These are phyloP conservation scores for Actenoides lindsayi DNA, from an alignment of 2,113 vertebrate genomes.

Conservation along the genomic window DNA sequence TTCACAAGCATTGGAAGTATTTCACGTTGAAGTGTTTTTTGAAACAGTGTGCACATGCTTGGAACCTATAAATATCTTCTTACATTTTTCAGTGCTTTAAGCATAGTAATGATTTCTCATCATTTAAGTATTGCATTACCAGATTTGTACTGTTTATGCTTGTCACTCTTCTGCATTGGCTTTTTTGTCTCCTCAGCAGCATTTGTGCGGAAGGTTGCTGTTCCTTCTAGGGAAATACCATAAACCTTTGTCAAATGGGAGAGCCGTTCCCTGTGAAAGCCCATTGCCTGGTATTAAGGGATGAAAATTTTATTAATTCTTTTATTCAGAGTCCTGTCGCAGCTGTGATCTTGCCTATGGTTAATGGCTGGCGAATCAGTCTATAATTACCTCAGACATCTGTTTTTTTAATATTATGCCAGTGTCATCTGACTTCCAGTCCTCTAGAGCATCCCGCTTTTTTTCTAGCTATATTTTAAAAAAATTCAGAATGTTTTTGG, in stretches of 20 bases:
- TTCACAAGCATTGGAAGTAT: slow-evolving; percentile 1
- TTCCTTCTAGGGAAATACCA: not conserved
- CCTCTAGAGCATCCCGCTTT: not conserved
- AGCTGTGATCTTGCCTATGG: slow-evolving; percentile 32
- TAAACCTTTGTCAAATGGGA: not conserved
- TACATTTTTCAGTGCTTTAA: slow-evolving; percentile 36
- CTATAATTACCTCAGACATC: slow-evolving; percentile 43
- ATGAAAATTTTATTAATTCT: slow-evolving; percentile 36
- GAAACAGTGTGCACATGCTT: not conserved
- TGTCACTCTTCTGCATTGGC: not conserved
- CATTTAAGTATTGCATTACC: not conserved
- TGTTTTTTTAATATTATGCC: not conserved
- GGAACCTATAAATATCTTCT: slow-evolving; percentile 11
- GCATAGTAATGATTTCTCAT: slow-evolving; percentile 19
- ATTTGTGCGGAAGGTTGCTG: not conserved
- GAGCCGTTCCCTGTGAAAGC: not conserved
- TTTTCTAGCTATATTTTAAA: not conserved
- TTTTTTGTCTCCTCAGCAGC: not conserved
- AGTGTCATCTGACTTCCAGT: not conserved
- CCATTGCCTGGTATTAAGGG: not conserved
- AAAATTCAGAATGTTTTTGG: not conserved
- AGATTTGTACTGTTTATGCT: not conserved
- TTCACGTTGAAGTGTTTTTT: not conserved
- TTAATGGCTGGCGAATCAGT: slow-evolving; percentile 13
- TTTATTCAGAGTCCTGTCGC: slow-evolving; percentile 16